A percentile compares a stretch with the other conserved stretches of the same genome.
Evolutionary conservation across 2,113 vertebrate genomes (phyloP).

Genomic region (Chlamydotis undulata): DNA sequence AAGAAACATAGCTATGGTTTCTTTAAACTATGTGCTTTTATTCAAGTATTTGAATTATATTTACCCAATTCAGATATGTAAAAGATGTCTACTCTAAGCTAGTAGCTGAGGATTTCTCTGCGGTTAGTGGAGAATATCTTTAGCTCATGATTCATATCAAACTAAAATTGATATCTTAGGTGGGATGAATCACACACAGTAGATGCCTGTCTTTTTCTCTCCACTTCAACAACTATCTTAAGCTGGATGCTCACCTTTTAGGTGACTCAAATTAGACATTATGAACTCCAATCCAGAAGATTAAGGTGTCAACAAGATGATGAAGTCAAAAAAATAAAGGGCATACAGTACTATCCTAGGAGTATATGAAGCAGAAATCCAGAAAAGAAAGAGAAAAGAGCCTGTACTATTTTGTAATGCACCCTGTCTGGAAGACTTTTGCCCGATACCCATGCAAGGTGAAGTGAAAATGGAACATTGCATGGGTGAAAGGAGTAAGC

Average conservation of each 20-base stretch:
- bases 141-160: constrained; percentile 4
- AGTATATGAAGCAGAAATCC: neutral
- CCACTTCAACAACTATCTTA: neutral
- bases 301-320: neutral
- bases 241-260: neutral
- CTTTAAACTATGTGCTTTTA: neutral
- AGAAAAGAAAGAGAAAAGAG: neutral
- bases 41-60: neutral
- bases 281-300: neutral
- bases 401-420: neutral
- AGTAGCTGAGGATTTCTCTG: neutral
- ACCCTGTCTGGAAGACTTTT: neutral
- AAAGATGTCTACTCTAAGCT: neutral
- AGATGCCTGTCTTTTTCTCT: neutral
- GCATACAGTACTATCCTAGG: neutral
- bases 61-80: neutral
- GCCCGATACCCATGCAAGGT: neutral
- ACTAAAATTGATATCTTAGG: neutral
- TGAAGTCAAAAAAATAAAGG: neutral
- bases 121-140: neutral
- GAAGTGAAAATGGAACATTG: neutral
- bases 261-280: neutral
- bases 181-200: neutral
- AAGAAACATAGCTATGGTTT: neutral
- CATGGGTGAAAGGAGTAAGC: neutral